Base-by-base conservation (phyloP, 2,888 invertebrate genomes). In the Drosophila robusta region DNA sequence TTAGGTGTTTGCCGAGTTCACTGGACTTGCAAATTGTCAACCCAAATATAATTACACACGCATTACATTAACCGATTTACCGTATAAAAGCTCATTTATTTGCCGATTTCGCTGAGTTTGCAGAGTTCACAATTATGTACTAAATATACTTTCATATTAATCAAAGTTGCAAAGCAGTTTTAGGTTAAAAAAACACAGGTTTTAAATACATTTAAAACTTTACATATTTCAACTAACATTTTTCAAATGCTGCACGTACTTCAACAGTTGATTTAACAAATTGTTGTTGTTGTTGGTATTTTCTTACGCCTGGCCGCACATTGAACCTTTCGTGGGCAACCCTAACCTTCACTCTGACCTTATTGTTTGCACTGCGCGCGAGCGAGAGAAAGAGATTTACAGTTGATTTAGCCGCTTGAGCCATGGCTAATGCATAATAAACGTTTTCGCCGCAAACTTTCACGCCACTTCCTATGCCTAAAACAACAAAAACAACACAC, bases 371-470 rank as follows among this genome's bases (percentile, higher is more conserved):
- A 41, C 6, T 36, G 18, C 34, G 47, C 41, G 51, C 34, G 36
- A 55, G 46, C 41, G 70, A 69, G 67, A 56, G 46, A 44, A 41
- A 65, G 66, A 72, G 83, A 80, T 89, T 89, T 79, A 82, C 87
- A 87, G 87, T 80, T 88, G 86, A 87, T 85, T 87, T 85, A 85
- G 83, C 70, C 80, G 73, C 75, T 75, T 76, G 72, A 76, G 78
- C 70, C 75, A 72, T 73, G 82, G 77, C 85, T 87, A 86, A 85
- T 87, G 87, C 84, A 89, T 82, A 80, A 80, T 86, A 89, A 85
- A 78, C 87, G 75, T 67, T 84, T 66, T 58, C 71, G 55, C 68
- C 67, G 51, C 82, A 81, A 85, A 86, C 81, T 83, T 85, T 80
- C 65, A 78, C 64, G 61, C 83, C 70, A 83, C 83, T 79, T 74